Evolutionary conservation across 2,888 invertebrate species (phyloP), one percentile per base, ranked within the genome.

Genomic region (Steinernema scapterisci): DNA sequence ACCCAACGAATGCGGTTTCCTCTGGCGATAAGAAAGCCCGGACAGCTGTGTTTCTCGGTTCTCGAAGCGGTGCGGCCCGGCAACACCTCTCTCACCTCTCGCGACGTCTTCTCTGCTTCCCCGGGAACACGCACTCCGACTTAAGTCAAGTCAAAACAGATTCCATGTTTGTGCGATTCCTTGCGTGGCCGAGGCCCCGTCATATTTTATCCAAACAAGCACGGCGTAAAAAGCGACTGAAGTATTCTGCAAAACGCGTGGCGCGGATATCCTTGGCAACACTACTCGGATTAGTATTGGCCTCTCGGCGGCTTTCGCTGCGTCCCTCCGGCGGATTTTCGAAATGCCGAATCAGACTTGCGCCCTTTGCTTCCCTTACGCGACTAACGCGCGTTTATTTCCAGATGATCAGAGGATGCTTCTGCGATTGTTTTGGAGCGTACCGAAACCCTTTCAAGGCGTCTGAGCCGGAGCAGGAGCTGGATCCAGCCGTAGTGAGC

Each of bases 371-470:
- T 38, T 38, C 5, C 38, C 38, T 38, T 9, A 9, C 38, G 38
- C 9, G 38, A 38, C 38, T 38, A 38, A 38, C 38, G 38, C 38
- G 9, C 63, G 2, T 19, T 0, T 31, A 6, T n/a, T 75, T 77
- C 52, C 70, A 80, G 80, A 75, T 80, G 77, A 75, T 80, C 63
- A 75, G 79, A 13, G 80, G 80, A 27, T 80, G 80, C 46, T 82
- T 80, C 56, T 80, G 80, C 74, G 80, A 80, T 63, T 82, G 81
- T 46, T 82, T 80, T 48, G 80, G 80, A 21, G 77, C 82, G 13
- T 77, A 75, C 73, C 79, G 79, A 19, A 77, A 78, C 52, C 80
- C 77, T 16, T 80, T 80, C 52, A 70, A 70, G 43, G 38, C 70
- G 9, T 31, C 46, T 11, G 71, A 71, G 23, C 51, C 31, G 31